These are phyloP conservation scores for Laspeyria flexula DNA, from an alignment of 2,888 invertebrate species.

Conservation along the genomic window DNA sequence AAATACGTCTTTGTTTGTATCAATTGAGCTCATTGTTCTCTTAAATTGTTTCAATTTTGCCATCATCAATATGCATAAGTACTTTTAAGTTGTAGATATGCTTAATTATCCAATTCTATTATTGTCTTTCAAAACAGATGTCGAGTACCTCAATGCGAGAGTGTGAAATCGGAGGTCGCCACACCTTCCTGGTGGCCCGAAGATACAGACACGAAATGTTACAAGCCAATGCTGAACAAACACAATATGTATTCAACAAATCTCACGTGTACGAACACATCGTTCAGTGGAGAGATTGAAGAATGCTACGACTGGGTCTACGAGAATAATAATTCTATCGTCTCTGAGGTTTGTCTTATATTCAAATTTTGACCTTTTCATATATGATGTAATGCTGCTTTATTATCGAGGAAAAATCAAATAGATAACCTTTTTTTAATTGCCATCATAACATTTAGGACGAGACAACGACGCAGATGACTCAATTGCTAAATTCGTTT, in stretches of 20 bases:
- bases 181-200: slow-evolving; percentile 70
- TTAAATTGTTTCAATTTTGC: slow-evolving; percentile 14
- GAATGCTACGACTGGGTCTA: slow-evolving; percentile 72
- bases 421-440: too few relatives aligned
- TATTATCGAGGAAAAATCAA: too few relatives aligned
- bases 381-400: not conserved
- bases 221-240: slow-evolving; percentile 55
- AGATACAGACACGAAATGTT: slow-evolving; percentile 59
- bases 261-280: slow-evolving; percentile 59
- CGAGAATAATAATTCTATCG: slow-evolving; percentile 67
- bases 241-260: slow-evolving; percentile 44
- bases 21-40: slow-evolving; percentile 37
- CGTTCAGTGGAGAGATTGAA: slow-evolving; percentile 55
- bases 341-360: slow-evolving; percentile 58
- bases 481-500: too few relatives aligned
- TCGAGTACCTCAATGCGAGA: slow-evolving; percentile 67
- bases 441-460: too few relatives aligned
- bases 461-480: too few relatives aligned
- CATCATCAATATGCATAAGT: not conserved
- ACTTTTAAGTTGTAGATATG: not conserved
- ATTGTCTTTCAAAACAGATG: slow-evolving; percentile 55
- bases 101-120: not conserved
- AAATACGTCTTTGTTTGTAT: slow-evolving; percentile 9
- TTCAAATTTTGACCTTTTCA: not conserved
- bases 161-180: slow-evolving; percentile 39